phyloP scores from a whole-genome alignment of 2,113 vertebrate genomes.

The Seriola dumerili region DNA sequence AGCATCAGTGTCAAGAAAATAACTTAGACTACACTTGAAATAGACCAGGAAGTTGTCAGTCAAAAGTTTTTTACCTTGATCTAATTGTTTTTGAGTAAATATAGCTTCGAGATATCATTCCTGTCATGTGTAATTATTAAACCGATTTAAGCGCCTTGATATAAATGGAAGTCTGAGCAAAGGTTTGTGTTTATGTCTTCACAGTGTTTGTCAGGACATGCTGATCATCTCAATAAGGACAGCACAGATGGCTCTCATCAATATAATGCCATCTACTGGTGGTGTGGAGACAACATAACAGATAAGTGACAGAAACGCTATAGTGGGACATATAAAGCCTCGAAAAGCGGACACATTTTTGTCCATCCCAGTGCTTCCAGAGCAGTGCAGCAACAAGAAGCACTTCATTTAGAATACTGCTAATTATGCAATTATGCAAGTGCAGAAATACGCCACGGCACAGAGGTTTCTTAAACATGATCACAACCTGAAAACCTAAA shows the following conservation, averaged over 20 bases:
- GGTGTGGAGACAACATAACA: conserved; percentile 15
- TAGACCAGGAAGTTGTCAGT: conserved; percentile 23
- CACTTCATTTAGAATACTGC: background rate
- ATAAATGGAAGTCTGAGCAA: conserved; percentile 44
- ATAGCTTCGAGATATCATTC: conserved; percentile 45
- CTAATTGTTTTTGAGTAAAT: conserved; percentile 45
- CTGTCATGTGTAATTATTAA: conserved; percentile 15
- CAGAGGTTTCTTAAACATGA: conserved; percentile 36
- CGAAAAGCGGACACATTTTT: background rate
- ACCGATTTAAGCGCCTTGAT: conserved; percentile 26
- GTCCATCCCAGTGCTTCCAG: background rate
- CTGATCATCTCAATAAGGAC: conserved; percentile 39
- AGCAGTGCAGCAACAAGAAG: background rate
- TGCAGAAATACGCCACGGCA: background rate
- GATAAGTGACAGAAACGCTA: background rate
- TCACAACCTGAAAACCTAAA: conserved; percentile 45
- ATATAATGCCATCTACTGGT: conserved; percentile 66
- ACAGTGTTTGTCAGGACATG: conserved; percentile 36
- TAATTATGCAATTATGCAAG: background rate
- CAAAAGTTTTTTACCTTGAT: conserved; percentile 33
- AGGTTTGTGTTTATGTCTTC: conserved; percentile 42
- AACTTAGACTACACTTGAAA: conserved; percentile 18
- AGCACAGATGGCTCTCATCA: conserved; percentile 31
- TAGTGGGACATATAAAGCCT: background rate
- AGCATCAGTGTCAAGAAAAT: background rate